Evolutionary conservation across 2,888 invertebrate species (phyloP).

Genomic region (Morinoia aosen): DNA sequence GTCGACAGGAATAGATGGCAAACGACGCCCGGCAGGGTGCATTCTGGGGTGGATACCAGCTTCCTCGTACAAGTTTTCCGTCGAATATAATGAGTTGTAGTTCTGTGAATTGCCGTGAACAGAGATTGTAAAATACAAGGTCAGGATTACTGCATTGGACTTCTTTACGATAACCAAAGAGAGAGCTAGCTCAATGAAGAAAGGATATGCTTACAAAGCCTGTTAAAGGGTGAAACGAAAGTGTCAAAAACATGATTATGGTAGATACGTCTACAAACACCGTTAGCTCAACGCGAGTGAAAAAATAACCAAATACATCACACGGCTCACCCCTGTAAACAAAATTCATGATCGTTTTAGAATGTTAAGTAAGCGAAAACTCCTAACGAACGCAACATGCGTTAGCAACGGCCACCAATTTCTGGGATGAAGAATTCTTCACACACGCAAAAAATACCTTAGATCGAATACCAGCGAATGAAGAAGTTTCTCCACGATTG

Average conservation of each 20-base stretch:
- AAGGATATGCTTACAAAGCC: not conserved
- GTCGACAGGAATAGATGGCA: not conserved
- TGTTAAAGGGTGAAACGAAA: not conserved
- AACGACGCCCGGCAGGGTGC: not conserved
- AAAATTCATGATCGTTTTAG: not conserved
- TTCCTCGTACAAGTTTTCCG: not conserved
- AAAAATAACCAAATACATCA: not conserved
- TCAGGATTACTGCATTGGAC: not conserved
- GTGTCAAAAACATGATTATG: not conserved
- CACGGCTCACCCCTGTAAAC: not conserved
- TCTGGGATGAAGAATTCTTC: not conserved
- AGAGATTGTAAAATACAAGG: not conserved
- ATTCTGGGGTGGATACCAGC: not conserved
- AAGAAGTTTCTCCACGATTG: not conserved
- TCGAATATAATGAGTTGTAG: not conserved
- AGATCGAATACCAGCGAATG: not conserved
- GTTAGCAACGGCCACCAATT: not conserved
- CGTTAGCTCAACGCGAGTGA: no score
- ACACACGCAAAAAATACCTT: conserved; percentile 1
- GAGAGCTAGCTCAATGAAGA: not conserved
- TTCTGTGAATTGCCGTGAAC: not conserved
- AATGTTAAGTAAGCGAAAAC: not conserved
- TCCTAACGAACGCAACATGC: not conserved
- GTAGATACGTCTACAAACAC: no score
- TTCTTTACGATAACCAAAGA: not conserved